Evolutionary conservation across 1,140 invertebrate genomes (phyloP), one percentile per base, ranked within the genome.

Genomic region (Antheraea mylitta): DNA sequence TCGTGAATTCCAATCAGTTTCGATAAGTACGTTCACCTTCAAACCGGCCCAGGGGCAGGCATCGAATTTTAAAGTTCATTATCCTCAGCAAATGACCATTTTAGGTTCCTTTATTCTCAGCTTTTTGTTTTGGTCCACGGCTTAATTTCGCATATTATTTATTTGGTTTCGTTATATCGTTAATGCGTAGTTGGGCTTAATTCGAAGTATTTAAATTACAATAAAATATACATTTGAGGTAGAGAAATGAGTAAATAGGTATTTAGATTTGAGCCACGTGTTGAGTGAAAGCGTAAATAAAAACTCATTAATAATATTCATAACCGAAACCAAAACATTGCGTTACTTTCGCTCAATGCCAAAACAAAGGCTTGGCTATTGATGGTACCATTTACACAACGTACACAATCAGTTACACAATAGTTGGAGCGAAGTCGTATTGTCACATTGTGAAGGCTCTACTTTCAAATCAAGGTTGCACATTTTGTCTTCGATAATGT

Each of bases 1-100:
- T 84, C 82, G 81, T 85, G 79, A 86, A 90, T 91, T 89, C 85
- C 81, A 82, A 83, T 89, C 72, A 78, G 76, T 82, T 73, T 76
- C 65, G 77, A 80, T 81, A 79, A 77, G 86, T 89, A 73, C 89
- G 80, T 89, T 92, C 77, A 92, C 87, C 89, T 86, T 82, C 70
- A 86, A 89, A 92, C 89, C 88, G 89, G 89, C 80, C 86, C 78
- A 79, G 75, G 78, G 76, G 77, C 81, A 77, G 75, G 76, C 80
- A 78, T 73, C 79, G 75, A 85, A 87, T 74, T 81, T 48, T 73
- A 73, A 72, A 82, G 89, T 91, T 90, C 89, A 89, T 80, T 84
- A 89, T 91, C 87, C 89, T 86, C 83, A 62, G 70, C 53, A 83
- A 84, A 85, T 86, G 77, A 81, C 80, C 86, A 83, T 80, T 82